A percentile compares a stretch with the other conserved stretches of the same genome.
phyloP scores from a whole-genome alignment of 2,888 invertebrate species.

The Philaethria dido region DNA sequence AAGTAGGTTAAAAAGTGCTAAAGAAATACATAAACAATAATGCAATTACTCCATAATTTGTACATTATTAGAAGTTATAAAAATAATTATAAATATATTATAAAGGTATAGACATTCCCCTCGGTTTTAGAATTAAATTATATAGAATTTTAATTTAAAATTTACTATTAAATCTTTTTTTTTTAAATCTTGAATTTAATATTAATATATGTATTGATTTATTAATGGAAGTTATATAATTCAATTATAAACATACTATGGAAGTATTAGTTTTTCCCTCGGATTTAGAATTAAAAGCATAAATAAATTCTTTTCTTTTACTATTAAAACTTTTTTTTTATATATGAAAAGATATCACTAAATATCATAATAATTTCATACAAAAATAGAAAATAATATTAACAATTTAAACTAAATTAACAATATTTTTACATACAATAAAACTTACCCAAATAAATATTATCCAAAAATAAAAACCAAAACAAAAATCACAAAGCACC shows the following conservation, averaged over 20 bases:
- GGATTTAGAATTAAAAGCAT: no score
- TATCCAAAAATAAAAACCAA: neutral
- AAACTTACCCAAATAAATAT: neutral
- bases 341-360: no score
- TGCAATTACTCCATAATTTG: no score
- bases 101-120: neutral
- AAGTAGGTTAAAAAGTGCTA: no score
- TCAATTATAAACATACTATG: no score
- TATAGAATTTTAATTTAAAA: neutral
- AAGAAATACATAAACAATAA: no score
- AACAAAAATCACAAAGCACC: conserved; percentile 1
- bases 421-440: neutral
- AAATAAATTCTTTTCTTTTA: no score
- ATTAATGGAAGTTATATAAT: no score
- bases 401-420: neutral
- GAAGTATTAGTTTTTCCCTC: no score
- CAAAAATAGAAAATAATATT: neutral
- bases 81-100: neutral
- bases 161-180: conserved; percentile 5
- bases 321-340: conserved; percentile 2
- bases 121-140: neutral
- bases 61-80: neutral
- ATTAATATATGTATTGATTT: no score
- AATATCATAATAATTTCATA: neutral
- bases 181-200: no score